phyloP scores from a whole-genome alignment of 2,113 vertebrate species.

The Pterocles gutturalis region DNA sequence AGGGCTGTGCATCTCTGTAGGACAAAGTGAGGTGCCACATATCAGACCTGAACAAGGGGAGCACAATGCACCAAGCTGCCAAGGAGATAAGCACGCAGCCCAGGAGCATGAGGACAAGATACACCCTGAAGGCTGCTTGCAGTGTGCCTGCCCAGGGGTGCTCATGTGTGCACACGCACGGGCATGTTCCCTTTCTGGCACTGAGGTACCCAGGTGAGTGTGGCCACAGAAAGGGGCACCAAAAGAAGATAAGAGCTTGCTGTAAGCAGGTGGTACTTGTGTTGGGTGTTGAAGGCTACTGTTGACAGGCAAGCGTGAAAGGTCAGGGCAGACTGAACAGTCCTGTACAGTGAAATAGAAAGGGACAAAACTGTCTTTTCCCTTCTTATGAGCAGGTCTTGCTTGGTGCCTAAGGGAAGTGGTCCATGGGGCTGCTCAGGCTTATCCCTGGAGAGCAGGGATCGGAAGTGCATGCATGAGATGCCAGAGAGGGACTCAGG shows the following conservation, averaged over 20 bases:
- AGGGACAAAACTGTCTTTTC: background rate
- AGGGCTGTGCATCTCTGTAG: background rate
- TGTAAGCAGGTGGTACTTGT: background rate
- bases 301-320: background rate
- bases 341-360: background rate
- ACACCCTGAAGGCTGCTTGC: rapidly evolving
- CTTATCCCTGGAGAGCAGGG: background rate
- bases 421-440: background rate
- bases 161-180: rapidly evolving
- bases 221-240: background rate
- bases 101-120: background rate
- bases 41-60: rapidly evolving
- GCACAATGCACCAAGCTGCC: background rate
- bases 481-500: background rate
- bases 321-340: background rate
- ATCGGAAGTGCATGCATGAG: background rate
- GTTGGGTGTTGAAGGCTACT: background rate
- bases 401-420: background rate
- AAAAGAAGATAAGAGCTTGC: background rate
- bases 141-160: background rate
- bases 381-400: background rate
- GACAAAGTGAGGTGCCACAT: background rate
- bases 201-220: background rate
- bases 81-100: background rate
- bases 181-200: background rate